Evolutionary conservation across 2,888 invertebrate species (phyloP).

Genomic region (Muscina levida): DNA sequence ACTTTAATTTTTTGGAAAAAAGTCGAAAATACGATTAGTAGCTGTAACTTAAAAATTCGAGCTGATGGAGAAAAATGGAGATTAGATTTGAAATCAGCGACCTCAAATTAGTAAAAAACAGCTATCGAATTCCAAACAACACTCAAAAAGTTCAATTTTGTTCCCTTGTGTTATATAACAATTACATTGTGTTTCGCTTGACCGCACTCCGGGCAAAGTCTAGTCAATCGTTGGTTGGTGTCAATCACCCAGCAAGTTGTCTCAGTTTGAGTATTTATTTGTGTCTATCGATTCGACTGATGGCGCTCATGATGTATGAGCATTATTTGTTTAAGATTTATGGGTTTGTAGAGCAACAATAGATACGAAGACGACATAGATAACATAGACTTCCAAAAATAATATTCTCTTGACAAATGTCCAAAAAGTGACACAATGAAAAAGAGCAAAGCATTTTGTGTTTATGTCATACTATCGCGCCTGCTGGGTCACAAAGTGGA

Average conservation of each 20-base stretch:
- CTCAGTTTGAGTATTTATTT: background rate
- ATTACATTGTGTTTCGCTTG: background rate
- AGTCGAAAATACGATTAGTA: no score
- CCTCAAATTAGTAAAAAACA: no score
- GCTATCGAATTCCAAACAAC: no score
- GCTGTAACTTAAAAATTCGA: no score
- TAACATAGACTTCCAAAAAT: background rate
- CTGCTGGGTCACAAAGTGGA: no score
- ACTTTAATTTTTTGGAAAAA: no score
- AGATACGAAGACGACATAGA: background rate
- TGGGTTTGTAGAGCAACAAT: background rate
- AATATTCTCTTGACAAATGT: conserved; percentile 13
- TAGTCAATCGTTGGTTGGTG: conserved; percentile 17
- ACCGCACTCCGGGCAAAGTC: background rate
- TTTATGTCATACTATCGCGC: no score
- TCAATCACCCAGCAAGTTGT: background rate
- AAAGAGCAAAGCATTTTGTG: no score
- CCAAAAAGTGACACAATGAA: no score
- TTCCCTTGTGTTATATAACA: background rate
- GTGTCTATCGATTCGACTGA: background rate
- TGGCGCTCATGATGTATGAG: background rate
- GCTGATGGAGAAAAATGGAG: no score
- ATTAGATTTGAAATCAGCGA: no score
- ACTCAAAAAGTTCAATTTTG: no score
- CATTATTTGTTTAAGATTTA: conserved; percentile 11